Evolutionary conservation across 2,888 invertebrate genomes (phyloP), one percentile per base, ranked within the genome.

Genomic region (Nemotelus pantherinus): DNA sequence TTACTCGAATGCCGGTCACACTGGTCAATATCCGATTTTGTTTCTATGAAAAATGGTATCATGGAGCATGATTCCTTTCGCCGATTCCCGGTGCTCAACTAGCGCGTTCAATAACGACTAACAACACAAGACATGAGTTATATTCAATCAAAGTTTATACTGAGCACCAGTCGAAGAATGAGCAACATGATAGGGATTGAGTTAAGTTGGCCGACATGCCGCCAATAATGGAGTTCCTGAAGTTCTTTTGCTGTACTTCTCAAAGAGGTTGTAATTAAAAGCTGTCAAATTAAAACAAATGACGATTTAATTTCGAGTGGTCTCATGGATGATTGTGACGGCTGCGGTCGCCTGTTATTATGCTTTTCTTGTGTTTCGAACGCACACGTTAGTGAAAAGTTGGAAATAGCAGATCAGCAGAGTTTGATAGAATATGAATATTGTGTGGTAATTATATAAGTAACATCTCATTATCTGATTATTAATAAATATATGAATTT

Each of bases 271-370:
- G 68, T 68, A 68, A 68, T 68, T 68, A 68, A 68, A 68, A 44
- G 68, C 53, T 68, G 68, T 68, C 68, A 68, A 50, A 50, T 68
- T 48, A 41, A 68, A 68, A 68, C 68, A 68, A 68, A 68, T 68
- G 68, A 68, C 50, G 2, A 68, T 68, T 44, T 68, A 53, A 68
- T 68, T 50, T 50, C 45, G 65, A 45, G 41, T 45, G 65, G 65
- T 65, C 65, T n/a, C 7, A 58, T 25, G 25, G 1, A 25, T 25
- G 25, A 25, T 25, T 25, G 25, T 25, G 25, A 25, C 25, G 25
- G 25, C 25, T 25, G 25, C 25, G 25, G 25, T 25, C 25, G 25
- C 25, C 25, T 25, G 25, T 25, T 25, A 25, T 25, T 25, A 25
- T 25, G 25, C 25, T 25, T 25, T 25, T 25, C 25, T 25, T 25